Percentiles rank a stretch among this genome's conserved stretches.
Evolutionary conservation across 2,888 invertebrate genomes (phyloP).

Genomic region (Scrobipalpa atriplicella): DNA sequence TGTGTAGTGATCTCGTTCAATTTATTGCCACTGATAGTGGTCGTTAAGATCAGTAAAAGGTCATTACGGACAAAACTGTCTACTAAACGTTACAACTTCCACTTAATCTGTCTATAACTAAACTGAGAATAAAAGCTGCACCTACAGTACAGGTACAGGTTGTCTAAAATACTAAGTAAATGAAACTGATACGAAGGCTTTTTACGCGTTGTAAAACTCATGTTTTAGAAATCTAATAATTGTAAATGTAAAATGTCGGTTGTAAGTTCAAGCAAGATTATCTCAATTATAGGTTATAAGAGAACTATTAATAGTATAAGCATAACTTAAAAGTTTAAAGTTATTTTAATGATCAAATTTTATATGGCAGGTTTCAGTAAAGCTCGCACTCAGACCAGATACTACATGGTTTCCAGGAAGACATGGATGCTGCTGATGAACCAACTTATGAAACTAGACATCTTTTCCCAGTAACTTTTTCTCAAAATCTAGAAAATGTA

Average conservation of each 20-base stretch:
- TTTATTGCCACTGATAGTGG: not conserved
- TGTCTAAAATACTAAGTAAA: not conserved
- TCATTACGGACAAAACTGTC: not conserved
- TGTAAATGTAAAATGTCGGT: not conserved
- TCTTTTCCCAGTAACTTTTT: too few relatives aligned
- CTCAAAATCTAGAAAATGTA: too few relatives aligned
- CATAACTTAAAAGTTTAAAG: not conserved
- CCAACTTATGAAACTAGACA: too few relatives aligned
- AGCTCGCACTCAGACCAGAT: too few relatives aligned
- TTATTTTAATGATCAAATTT: not conserved
- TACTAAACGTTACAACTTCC: not conserved
- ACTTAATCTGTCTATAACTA: not conserved
- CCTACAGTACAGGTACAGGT: too few relatives aligned
- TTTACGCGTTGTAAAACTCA: slow-evolving; percentile 5
- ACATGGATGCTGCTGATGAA: too few relatives aligned
- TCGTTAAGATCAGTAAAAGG: not conserved
- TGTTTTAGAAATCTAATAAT: not conserved
- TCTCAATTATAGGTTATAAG: not conserved
- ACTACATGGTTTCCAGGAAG: too few relatives aligned
- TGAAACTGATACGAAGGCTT: not conserved
- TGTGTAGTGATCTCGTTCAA: not conserved
- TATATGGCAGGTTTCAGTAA: slow-evolving; percentile 2
- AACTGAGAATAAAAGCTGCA: too few relatives aligned
- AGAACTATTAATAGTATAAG: not conserved
- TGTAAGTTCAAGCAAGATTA: not conserved